phyloP scores from a whole-genome alignment of 2,888 invertebrate genomes.

The Athalia circularis region DNA sequence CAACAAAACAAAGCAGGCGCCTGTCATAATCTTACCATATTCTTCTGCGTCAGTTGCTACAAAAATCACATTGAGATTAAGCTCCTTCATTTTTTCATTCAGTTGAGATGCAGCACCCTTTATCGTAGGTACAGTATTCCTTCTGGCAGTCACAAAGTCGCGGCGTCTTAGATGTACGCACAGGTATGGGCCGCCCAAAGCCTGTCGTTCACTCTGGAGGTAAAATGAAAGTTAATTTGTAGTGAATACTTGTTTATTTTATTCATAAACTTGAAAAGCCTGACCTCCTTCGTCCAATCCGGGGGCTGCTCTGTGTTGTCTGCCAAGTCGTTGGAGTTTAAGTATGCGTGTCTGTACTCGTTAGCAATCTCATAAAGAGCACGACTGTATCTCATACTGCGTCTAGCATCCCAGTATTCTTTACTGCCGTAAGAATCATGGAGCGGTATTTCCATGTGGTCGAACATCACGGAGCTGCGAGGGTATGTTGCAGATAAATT shows the following conservation, averaged over 20 bases:
- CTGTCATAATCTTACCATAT: slow-evolving; percentile 70
- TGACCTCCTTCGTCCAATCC: slow-evolving; percentile 80
- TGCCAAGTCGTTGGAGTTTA: slow-evolving; percentile 79
- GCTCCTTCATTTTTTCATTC: slow-evolving; percentile 76
- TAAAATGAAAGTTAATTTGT: slow-evolving; percentile 42
- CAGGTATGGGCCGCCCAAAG: slow-evolving; percentile 84
- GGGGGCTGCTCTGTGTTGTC: slow-evolving; percentile 79
- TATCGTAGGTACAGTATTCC: slow-evolving; percentile 86
- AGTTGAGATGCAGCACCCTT: slow-evolving; percentile 86
- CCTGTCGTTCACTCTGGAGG: slow-evolving; percentile 74
- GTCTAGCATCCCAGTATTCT: slow-evolving; percentile 89
- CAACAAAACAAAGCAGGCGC: slow-evolving; percentile 35
- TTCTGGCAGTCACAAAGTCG: slow-evolving; percentile 88
- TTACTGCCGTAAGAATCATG: slow-evolving; percentile 91
- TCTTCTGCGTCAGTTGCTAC: slow-evolving; percentile 89
- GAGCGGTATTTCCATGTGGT: slow-evolving; percentile 90
- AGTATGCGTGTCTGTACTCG: slow-evolving; percentile 78
- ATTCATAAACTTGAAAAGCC: slow-evolving; percentile 57
- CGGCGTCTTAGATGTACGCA: slow-evolving; percentile 91
- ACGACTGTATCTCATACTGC: slow-evolving; percentile 93
- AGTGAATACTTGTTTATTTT: background rate
- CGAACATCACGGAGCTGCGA: slow-evolving; percentile 80
- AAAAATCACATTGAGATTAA: slow-evolving; percentile 81
- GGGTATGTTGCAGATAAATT: slow-evolving; percentile 61
- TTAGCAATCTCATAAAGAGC: slow-evolving; percentile 82